phyloP scores from a whole-genome alignment of 2,797 vertebrate genomes.

The Gymnocypris eckloni region DNA sequence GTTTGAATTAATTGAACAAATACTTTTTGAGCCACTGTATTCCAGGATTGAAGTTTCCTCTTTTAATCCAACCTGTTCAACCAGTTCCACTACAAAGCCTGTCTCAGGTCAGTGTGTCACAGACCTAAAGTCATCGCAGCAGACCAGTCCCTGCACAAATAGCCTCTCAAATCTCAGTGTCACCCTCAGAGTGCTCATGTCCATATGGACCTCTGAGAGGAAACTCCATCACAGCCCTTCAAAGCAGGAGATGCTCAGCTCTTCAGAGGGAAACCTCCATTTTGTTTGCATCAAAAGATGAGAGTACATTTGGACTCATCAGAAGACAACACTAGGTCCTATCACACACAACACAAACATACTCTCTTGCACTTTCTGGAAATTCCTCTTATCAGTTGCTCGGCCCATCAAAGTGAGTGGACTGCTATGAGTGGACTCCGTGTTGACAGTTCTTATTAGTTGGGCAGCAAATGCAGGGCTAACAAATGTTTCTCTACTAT shows the following conservation, averaged over 20 bases:
- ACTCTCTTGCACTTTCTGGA: slow-evolving; percentile 36
- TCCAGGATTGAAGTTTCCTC: neutral
- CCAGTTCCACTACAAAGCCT: neutral
- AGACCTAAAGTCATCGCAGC: neutral
- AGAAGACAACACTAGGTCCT: slow-evolving; percentile 60
- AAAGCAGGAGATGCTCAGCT: slow-evolving; percentile 46
- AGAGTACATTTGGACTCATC: slow-evolving; percentile 60
- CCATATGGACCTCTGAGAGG: neutral
- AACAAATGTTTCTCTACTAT: slow-evolving; percentile 49
- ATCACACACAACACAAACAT: slow-evolving; percentile 19
- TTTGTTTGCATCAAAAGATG: slow-evolving; percentile 52
- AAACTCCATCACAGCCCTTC: slow-evolving; percentile 23
- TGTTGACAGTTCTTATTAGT: slow-evolving; percentile 57
- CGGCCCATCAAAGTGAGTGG: slow-evolving; percentile 44
- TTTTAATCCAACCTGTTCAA: neutral
- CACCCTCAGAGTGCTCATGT: slow-evolving; percentile 10
- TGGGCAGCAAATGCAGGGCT: slow-evolving; percentile 39
- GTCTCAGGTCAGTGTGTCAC: slow-evolving; percentile 1
- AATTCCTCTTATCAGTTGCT: slow-evolving; percentile 51
- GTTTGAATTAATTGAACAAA: neutral
- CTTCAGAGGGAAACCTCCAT: slow-evolving; percentile 54
- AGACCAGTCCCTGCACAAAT: neutral
- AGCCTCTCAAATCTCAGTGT: slow-evolving; percentile 5
- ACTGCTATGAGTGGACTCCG: slow-evolving; percentile 35
- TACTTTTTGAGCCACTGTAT: neutral